Evolutionary conservation across 37 sponge, comb jelly and placozoan species (phyloP).

Genomic region (Axinella damicornis): DNA sequence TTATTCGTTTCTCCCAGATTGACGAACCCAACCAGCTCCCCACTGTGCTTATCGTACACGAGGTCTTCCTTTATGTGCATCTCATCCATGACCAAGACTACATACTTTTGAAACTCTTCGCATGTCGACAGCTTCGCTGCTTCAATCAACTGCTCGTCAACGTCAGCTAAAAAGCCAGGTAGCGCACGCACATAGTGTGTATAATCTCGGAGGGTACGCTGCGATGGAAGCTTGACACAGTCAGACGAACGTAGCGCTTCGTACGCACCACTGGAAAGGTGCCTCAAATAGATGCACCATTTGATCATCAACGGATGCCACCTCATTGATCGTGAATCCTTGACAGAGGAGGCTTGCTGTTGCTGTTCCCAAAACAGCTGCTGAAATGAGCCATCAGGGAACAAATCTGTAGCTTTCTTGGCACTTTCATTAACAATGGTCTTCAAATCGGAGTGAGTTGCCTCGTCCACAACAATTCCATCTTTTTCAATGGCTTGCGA

Average conservation of each 20-base stretch:
- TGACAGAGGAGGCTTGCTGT: conserved; percentile 7
- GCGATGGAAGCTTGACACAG: conserved; percentile 18
- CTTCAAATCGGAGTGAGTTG: not conserved
- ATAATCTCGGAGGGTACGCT: conserved; percentile 25
- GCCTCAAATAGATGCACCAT: conserved; percentile 31
- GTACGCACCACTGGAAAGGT: conserved; percentile 34
- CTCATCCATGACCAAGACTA: conserved; percentile 52
- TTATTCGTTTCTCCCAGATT: conserved; percentile 1
- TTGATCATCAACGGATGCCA: conserved; percentile 32
- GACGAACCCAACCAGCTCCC: not conserved
- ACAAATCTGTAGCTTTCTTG: not conserved
- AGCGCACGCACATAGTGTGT: conserved; percentile 11
- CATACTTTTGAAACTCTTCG: conserved; percentile 35
- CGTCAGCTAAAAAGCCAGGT: conserved; percentile 34
- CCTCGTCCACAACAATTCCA: conserved; percentile 9
- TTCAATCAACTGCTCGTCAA: conserved; percentile 29
- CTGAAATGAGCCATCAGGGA: conserved; percentile 18
- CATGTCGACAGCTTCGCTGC: conserved; percentile 16
- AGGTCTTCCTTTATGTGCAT: conserved; percentile 46
- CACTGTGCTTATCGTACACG: not conserved
- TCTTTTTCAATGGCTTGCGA: not conserved
- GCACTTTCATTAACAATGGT: not conserved
- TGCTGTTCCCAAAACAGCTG: conserved; percentile 31
- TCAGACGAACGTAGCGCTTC: conserved; percentile 20
- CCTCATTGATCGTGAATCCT: not conserved